These are phyloP conservation scores for Callyntrura sp. DNA, from an alignment of 2,888 invertebrate genomes.

Conservation along the genomic window DNA sequence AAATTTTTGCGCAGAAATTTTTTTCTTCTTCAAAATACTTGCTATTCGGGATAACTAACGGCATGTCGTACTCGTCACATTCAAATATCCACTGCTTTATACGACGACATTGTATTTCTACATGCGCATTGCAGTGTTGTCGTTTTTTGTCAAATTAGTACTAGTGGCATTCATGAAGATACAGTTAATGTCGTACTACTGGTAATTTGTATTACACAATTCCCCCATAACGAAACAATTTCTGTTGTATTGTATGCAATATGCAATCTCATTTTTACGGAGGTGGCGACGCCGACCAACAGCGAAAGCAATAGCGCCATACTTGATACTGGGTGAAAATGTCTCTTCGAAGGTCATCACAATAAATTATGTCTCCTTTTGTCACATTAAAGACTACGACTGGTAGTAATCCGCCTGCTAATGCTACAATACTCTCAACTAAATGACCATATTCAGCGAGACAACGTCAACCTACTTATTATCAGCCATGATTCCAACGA, in stretches of 20 bases:
- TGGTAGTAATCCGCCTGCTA: neutral
- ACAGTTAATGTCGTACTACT: no score
- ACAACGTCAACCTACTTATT: neutral
- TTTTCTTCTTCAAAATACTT: no score
- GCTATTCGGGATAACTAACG: no score
- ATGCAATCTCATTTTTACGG: neutral
- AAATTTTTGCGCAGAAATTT: no score
- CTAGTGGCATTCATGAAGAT: no score
- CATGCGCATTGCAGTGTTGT: no score
- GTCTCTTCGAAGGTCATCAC: slow-evolving; percentile 9
- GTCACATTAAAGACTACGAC: neutral
- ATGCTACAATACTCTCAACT: slow-evolving; percentile 14
- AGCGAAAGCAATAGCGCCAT: neutral
- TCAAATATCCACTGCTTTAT: no score
- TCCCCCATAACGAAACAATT: no score
- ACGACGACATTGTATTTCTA: no score
- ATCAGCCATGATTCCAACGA: neutral
- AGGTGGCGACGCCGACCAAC: neutral
- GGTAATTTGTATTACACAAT: neutral
- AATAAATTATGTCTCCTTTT: neutral
- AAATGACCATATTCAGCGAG: slow-evolving; percentile 32
- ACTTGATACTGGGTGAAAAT: neutral
- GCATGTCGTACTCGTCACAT: no score
- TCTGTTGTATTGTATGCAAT: no score
- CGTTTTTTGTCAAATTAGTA: no score